These are phyloP conservation scores for Podargus strigoides DNA, from an alignment of 2,797 vertebrate genomes.

Conservation along the genomic window DNA sequence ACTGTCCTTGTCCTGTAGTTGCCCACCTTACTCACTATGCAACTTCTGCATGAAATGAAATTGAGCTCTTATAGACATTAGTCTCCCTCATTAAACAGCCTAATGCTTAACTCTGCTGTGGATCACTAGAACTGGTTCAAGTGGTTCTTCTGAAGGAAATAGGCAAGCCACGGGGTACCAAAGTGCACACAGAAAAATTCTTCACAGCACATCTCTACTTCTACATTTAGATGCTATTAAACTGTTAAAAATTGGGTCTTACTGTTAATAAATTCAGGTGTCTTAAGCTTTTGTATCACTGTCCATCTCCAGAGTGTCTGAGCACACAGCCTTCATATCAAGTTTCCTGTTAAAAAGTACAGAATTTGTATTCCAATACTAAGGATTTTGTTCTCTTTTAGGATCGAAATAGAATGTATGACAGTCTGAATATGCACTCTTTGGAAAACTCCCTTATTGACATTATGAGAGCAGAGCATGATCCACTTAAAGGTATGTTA, in stretches of 20 bases:
- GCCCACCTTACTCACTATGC: background rate
- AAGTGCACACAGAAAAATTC: background rate
- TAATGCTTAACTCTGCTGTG: background rate
- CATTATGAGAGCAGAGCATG: constrained; percentile 98
- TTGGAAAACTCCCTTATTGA: constrained; percentile 98
- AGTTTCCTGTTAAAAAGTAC: constrained; percentile 11
- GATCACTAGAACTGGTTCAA: background rate
- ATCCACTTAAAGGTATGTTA: constrained; percentile 93
- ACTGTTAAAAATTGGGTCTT: background rate
- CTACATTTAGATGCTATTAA: background rate
- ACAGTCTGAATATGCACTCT: constrained; percentile 99
- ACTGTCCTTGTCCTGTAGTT: background rate
- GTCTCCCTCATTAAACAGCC: background rate
- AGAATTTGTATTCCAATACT: constrained; percentile 25
- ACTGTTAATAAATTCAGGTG: background rate
- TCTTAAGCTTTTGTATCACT: background rate
- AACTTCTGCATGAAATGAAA: background rate
- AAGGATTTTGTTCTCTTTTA: constrained; percentile 74
- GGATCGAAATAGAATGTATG: constrained; percentile 97
- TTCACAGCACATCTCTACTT: background rate
- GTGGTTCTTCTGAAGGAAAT: background rate
- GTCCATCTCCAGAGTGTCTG: background rate
- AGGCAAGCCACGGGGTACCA: background rate
- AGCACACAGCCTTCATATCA: background rate
- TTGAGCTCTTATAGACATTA: background rate